Evolutionary conservation across 2,113 vertebrate genomes (phyloP), one percentile per base, ranked within the genome.

Genomic region (Grammomys dolichurus): DNA sequence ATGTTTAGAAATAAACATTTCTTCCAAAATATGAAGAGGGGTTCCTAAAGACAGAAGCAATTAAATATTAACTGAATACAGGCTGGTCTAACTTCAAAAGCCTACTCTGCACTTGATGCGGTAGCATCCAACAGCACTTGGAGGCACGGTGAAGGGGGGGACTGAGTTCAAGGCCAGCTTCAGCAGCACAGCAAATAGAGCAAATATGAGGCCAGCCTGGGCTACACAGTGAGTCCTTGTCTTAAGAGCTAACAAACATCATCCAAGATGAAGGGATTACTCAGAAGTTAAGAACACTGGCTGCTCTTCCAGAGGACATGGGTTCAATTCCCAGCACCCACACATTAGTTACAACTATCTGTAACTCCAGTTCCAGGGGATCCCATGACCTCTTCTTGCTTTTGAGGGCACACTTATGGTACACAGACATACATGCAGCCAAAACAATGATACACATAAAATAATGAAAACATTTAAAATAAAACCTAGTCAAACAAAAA

Each of bases 241-340:
- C 31, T 70, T 87, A 86, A 67, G 54, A 60, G 60, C 54, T 40
- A 48, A 5, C 16, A 67, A 67, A 13, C n/a, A 22, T 67, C 17
- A 12, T 48, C 28, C 31, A 67, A 17, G 9, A 10, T 43, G 58
- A 22, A 28, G n/a, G 28, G 81, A 43, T 63, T 17, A 84, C n/a
- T 8, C 24, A 63, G 81, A 84, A 63, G n/a, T 43, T 63, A 84
- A 43, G 24, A 43, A 40, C n/a, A 63, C 24, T 26, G 22, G 24
- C 14, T 84, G 81, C n/a, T 84, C n/a, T 63, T 84, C 81, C 81
- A 84, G 81, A 40, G 56, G 56, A 40, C 80, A 82, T 58, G 56
- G 5, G 56, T 63, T 84, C 81, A 63, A 84, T 43, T 84, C 81
- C 56, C 24, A 63, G n/a, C 56, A 63, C 56, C 81, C 13, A 84